A percentile compares a stretch with the other conserved stretches of the same genome.
phyloP scores from a whole-genome alignment of 1,140 invertebrate genomes.

The Hyposmocoma kahamanoa region DNA sequence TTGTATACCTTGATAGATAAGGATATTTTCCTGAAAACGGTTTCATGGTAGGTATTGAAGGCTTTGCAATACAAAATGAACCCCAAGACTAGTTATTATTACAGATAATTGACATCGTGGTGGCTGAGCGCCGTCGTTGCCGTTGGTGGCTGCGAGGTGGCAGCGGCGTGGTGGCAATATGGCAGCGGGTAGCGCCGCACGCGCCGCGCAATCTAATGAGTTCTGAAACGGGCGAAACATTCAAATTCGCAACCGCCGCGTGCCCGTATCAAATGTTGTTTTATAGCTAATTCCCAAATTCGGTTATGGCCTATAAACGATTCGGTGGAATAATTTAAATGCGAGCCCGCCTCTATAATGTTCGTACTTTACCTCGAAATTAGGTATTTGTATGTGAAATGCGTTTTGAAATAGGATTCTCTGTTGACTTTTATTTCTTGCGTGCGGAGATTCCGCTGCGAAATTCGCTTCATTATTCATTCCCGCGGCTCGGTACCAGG shows the following conservation, averaged over 20 bases:
- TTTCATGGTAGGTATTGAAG: too few species aligned
- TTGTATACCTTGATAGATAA: too few species aligned
- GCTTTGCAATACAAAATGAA: too few species aligned
- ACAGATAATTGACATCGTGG: too few species aligned
- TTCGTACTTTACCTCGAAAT: conserved; percentile 68
- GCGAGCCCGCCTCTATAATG: conserved; percentile 69
- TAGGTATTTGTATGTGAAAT: conserved; percentile 73
- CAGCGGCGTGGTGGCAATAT: conserved; percentile 31
- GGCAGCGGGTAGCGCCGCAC: conserved; percentile 41
- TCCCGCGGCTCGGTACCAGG: neutral
- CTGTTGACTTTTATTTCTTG: conserved; percentile 54
- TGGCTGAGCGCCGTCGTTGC: too few species aligned
- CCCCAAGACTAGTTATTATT: too few species aligned
- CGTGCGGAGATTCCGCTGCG: conserved; percentile 23
- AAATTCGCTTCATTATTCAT: conserved; percentile 22
- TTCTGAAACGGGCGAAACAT: conserved; percentile 56
- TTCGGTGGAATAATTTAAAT: conserved; percentile 73
- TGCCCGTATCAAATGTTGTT: conserved; percentile 72
- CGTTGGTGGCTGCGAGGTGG: conserved; percentile 9
- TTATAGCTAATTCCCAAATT: conserved; percentile 74
- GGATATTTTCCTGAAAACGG: too few species aligned
- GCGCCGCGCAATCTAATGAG: conserved; percentile 63
- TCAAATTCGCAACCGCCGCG: conserved; percentile 68
- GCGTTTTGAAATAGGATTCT: conserved; percentile 67
- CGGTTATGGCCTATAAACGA: conserved; percentile 74